Conservation (phyloP, 2,888 invertebrate species). For the Monochamus alternatus region DNA sequence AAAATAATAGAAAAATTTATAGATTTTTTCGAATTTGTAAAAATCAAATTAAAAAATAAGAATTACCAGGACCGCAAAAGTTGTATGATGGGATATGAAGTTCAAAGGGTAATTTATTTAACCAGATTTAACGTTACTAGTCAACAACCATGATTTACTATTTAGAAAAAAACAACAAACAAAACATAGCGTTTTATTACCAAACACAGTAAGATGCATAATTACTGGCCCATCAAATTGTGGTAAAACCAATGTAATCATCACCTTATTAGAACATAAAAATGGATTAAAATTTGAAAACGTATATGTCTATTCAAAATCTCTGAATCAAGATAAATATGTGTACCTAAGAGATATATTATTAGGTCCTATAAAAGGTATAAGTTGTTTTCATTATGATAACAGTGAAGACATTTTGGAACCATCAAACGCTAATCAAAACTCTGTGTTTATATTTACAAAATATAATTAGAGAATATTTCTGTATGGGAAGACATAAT, state of each 20-base stretch:
- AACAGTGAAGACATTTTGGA: too few relatives aligned
- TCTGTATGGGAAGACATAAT: too few relatives aligned
- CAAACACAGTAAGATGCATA: conserved; percentile 23
- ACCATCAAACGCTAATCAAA: too few relatives aligned
- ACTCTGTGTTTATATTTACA: too few relatives aligned
- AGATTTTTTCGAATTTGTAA: too few relatives aligned
- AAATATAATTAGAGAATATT: too few relatives aligned
- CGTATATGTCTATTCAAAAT: conserved; percentile 13
- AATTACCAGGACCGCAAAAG: neutral
- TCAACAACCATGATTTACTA: conserved; percentile 5
- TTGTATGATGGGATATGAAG: conserved; percentile 5
- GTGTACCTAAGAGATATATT: conserved; percentile 1
- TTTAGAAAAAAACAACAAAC: neutral
- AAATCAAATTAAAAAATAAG: too few relatives aligned
- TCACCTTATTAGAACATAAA: conserved; percentile 17
- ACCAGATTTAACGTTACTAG: neutral
- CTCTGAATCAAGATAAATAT: conserved; percentile 5
- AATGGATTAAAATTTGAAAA: conserved; percentile 32
- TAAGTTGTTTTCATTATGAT: too few relatives aligned
- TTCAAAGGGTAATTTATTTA: conserved; percentile 5
- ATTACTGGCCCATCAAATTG: conserved; percentile 19
- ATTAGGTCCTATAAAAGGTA: neutral
- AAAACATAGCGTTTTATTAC: neutral
- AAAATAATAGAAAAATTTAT: too few relatives aligned
- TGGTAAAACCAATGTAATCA: conserved; percentile 25